These are phyloP conservation scores for Galeopterus variegatus DNA, from an alignment of 2,113 vertebrate genomes.

Conservation along the genomic window DNA sequence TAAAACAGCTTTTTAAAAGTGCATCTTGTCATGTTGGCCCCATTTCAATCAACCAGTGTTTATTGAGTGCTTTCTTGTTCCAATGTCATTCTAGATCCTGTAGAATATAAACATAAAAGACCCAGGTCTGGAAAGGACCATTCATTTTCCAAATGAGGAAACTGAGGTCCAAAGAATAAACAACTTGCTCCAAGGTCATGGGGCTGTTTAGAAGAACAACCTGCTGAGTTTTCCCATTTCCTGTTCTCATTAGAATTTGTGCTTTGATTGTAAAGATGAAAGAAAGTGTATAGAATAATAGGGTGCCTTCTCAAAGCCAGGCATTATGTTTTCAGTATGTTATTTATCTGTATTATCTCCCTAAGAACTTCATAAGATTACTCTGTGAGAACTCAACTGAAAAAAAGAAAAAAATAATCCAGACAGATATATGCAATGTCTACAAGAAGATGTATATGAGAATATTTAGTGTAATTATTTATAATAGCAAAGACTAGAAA, in stretches of 20 bases:
- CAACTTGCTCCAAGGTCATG: not conserved
- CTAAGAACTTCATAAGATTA: slow-evolving; percentile 24
- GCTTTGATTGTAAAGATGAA: not conserved
- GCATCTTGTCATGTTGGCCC: slow-evolving; percentile 53
- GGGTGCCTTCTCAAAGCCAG: not conserved
- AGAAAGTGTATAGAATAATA: not conserved
- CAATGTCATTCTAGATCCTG: not conserved
- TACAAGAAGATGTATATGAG: not conserved
- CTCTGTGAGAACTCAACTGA: not conserved
- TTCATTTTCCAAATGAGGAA: slow-evolving; percentile 26
- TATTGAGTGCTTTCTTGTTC: not conserved
- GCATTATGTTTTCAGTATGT: not conserved
- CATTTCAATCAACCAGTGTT: slow-evolving; percentile 67
- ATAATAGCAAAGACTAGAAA: not conserved
- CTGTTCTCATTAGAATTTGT: not conserved
- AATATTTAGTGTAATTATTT: not conserved
- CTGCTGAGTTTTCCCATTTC: not conserved
- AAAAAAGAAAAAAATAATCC: not conserved
- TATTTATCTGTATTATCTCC: not conserved
- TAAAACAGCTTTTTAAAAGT: slow-evolving; percentile 26
- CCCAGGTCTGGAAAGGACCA: not conserved
- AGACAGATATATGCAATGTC: not conserved
- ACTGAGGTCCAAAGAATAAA: not conserved
- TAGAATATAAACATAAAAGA: not conserved
- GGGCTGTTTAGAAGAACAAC: not conserved